Conservation (phyloP, 2,113 vertebrate genomes). For the Heteronetta atricapilla region DNA sequence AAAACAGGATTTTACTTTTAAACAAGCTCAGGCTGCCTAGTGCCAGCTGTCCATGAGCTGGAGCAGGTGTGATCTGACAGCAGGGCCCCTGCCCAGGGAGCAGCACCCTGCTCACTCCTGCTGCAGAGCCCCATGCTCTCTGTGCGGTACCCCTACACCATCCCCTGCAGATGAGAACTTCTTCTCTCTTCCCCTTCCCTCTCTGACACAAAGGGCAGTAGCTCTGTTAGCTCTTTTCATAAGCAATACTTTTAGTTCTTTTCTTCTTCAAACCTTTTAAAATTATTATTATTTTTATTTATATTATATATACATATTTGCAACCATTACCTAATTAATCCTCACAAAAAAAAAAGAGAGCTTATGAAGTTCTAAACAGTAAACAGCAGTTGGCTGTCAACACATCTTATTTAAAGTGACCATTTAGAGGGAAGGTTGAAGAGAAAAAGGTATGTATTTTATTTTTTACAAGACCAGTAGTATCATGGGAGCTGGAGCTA, state of each 20-base stretch:
- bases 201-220: not conserved
- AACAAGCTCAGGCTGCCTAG: not conserved
- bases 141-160: not conserved
- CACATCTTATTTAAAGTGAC: not conserved
- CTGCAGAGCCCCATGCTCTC: not conserved
- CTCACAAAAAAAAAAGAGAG: not conserved
- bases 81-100: too few relatives aligned
- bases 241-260: not conserved
- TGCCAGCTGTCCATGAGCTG: not conserved
- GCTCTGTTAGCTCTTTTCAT: not conserved
- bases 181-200: not conserved
- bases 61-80: not conserved
- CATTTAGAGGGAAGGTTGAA: not conserved
- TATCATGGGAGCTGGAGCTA: not conserved
- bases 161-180: not conserved
- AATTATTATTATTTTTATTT: not conserved
- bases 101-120: not conserved
- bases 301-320: not conserved
- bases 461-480: not conserved
- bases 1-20: not conserved
- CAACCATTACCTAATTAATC: not conserved
- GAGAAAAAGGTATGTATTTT: not conserved
- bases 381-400: not conserved
- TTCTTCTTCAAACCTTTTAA: constrained; percentile 6
- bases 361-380: not conserved